A percentile compares a stretch with the other conserved stretches of the same genome.
Evolutionary conservation across 2,888 invertebrate genomes (phyloP).

Genomic region (Gibbula magus): DNA sequence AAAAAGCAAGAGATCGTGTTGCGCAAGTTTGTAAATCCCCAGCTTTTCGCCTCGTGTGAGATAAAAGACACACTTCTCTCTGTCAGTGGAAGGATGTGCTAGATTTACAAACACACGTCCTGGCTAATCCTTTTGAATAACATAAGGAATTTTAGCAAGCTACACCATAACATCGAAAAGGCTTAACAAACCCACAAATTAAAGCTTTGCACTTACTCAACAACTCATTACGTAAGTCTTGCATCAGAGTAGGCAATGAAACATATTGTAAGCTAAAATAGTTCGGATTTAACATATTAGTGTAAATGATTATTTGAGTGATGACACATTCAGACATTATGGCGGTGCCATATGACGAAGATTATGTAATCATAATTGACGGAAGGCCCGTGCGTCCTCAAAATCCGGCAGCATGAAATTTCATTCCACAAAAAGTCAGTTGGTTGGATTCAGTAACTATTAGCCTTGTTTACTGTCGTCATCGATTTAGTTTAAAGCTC

Average conservation of each 20-base stretch:
- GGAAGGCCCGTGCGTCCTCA: neutral
- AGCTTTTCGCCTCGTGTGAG: neutral
- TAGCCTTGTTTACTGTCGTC: neutral
- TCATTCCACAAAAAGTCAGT: neutral
- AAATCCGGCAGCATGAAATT: neutral
- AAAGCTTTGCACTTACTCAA: neutral
- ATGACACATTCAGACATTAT: neutral
- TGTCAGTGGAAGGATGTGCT: neutral
- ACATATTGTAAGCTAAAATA: too few relatives aligned
- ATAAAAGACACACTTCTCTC: neutral
- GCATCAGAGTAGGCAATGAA: too few relatives aligned
- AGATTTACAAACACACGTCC: constrained; percentile 11
- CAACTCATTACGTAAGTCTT: too few relatives aligned
- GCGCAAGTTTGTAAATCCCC: neutral
- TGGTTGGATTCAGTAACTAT: neutral
- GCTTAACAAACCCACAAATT: neutral
- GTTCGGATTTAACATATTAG: too few relatives aligned
- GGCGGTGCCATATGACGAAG: neutral
- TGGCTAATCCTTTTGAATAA: constrained; percentile 14
- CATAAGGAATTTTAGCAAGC: constrained; percentile 16
- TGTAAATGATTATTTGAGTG: too few relatives aligned
- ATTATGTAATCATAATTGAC: neutral
- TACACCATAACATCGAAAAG: neutral
- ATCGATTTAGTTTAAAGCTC: neutral
- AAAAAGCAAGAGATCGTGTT: constrained; percentile 3